These are phyloP conservation scores for Temnothorax ravouxi DNA, from an alignment of 2,888 invertebrate species.

Conservation along the genomic window DNA sequence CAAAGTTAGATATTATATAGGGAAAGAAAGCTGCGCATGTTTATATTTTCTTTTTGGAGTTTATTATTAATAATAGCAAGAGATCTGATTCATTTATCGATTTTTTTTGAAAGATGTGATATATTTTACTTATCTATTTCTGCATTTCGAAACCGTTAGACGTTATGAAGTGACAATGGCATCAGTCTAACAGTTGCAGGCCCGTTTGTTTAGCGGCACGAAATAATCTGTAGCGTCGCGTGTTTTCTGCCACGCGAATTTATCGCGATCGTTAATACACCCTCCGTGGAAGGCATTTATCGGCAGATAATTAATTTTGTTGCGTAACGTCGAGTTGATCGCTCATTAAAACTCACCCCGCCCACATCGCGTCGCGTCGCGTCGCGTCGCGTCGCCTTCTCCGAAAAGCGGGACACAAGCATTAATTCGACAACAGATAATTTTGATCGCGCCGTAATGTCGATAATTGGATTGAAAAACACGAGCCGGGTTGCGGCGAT, in stretches of 20 bases:
- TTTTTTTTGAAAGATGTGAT: neutral
- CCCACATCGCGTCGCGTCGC: neutral
- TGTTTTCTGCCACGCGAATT: slow-evolving; percentile 75
- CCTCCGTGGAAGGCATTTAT: slow-evolving; percentile 74
- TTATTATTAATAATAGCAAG: neutral
- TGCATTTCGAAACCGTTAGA: neutral
- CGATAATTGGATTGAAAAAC: slow-evolving; percentile 61
- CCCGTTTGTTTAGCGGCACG: slow-evolving; percentile 45
- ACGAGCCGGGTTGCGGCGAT: slow-evolving; percentile 17
- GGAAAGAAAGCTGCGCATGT: neutral
- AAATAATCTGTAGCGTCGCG: slow-evolving; percentile 77
- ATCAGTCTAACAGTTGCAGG: neutral
- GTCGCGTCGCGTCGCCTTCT: slow-evolving; percentile 15
- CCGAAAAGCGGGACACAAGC: slow-evolving; percentile 45
- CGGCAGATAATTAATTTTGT: slow-evolving; percentile 81
- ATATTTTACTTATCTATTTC: neutral
- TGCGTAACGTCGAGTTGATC: slow-evolving; percentile 77
- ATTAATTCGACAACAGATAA: slow-evolving; percentile 68
- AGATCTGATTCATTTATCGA: neutral
- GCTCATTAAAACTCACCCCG: slow-evolving; percentile 71
- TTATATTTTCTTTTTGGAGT: neutral
- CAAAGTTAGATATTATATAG: neutral
- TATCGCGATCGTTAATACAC: slow-evolving; percentile 78
- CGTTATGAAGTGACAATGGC: neutral
- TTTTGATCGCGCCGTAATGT: slow-evolving; percentile 50